phyloP scores from a whole-genome alignment of 2,888 invertebrate species.

The Spodoptera littoralis region DNA sequence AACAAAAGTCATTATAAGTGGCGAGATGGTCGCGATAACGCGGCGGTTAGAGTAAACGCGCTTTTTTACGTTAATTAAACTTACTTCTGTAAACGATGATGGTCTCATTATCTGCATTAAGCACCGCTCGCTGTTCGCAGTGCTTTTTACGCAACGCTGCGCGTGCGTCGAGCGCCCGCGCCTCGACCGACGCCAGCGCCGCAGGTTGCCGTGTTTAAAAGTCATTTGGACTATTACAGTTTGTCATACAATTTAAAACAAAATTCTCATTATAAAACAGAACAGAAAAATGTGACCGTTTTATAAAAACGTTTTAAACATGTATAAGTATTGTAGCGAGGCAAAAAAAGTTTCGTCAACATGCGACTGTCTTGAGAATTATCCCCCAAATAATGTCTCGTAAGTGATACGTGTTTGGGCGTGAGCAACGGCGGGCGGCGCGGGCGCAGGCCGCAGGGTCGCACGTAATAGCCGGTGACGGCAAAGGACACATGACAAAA shows the following conservation, averaged over 20 bases:
- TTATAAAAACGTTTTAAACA: constrained; percentile 40
- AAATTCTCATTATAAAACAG: constrained; percentile 36
- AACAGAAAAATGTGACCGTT: constrained; percentile 41
- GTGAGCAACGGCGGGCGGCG: constrained; percentile 18
- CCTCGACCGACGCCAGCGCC: constrained; percentile 17
- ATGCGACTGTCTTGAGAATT: constrained; percentile 53
- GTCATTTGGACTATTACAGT: constrained; percentile 56
- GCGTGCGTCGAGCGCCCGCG: constrained; percentile 51
- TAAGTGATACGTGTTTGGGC: constrained; percentile 46
- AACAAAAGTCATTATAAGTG: constrained; percentile 86
- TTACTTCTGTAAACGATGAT: constrained; percentile 86
- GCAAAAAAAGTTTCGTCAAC: constrained; percentile 41
- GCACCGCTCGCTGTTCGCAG: constrained; percentile 67
- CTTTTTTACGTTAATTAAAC: constrained; percentile 89
- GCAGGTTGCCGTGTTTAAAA: constrained; percentile 60
- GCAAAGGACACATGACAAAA: constrained; percentile 81
- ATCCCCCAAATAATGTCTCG: constrained; percentile 46
- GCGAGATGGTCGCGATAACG: constrained; percentile 82
- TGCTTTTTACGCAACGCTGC: constrained; percentile 78
- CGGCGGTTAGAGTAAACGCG: constrained; percentile 85
- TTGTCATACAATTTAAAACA: constrained; percentile 48
- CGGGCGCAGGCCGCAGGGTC: constrained; percentile 54
- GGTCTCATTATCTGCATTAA: constrained; percentile 82
- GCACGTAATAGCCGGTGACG: constrained; percentile 66
- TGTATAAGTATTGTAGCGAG: constrained; percentile 16